Conservation (phyloP, 1,140 invertebrate species). For the Sycophaga agraensis region DNA sequence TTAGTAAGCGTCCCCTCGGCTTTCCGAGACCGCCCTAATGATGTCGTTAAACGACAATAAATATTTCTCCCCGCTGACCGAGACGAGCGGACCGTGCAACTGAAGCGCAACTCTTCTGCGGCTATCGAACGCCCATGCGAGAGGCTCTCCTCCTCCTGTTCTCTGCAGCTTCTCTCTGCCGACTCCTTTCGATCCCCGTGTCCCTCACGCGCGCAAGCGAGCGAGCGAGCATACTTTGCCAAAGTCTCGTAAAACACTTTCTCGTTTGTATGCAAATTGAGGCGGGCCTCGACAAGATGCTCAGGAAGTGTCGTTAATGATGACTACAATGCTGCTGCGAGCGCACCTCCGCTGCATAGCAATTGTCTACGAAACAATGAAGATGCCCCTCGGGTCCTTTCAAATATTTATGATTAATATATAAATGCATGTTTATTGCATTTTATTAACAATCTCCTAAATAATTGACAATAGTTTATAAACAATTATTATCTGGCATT, state of each 20-base stretch:
- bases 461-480: no score
- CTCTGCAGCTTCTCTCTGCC: background rate
- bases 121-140: no score
- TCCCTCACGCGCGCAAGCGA: background rate
- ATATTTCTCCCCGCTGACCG: background rate
- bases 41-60: constrained; percentile 3
- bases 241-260: constrained; percentile 5
- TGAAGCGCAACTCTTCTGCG: background rate
- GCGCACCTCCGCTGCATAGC: no score
- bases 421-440: background rate
- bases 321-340: background rate
- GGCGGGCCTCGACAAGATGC: background rate
- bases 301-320: background rate
- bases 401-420: background rate
- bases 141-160: background rate
- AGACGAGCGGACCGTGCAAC: background rate
- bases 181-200: background rate
- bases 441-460: background rate
- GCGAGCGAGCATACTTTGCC: background rate
- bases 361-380: no score
- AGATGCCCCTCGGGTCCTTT: background rate
- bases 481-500: no score
- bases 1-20: background rate
- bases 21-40: background rate
- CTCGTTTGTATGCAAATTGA: constrained; percentile 7